Conservation (phyloP, 2,888 invertebrate genomes). For the Cosmopolites sordidus region DNA sequence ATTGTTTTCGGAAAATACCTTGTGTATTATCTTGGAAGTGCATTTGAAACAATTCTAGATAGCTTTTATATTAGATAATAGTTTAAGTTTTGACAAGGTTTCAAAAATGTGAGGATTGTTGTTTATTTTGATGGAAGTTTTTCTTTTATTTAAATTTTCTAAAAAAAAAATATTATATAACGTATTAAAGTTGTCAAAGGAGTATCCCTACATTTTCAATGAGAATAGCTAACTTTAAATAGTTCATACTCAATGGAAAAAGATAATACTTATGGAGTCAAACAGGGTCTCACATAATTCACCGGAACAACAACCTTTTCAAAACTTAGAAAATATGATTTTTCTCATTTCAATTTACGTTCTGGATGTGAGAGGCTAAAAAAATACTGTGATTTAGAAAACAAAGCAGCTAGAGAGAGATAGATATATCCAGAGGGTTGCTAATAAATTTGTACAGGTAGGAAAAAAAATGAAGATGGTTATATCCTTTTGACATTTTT, state of each 20-base stretch:
- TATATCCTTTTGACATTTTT: conserved; percentile 4
- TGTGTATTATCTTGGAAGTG: not conserved
- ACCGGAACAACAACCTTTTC: conserved; percentile 10
- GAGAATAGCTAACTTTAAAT: no score
- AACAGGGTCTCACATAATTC: conserved; percentile 16
- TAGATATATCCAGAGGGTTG: conserved; percentile 16
- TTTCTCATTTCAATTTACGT: conserved; percentile 7
- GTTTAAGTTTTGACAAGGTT: conserved; percentile 1
- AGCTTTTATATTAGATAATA: not conserved
- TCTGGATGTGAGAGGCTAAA: conserved; percentile 18
- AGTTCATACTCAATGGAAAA: no score
- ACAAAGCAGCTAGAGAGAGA: conserved; percentile 23
- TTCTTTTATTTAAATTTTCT: no score
- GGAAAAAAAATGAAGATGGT: conserved; percentile 12
- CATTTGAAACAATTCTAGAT: not conserved
- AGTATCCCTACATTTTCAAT: no score
- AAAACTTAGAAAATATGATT: conserved; percentile 5
- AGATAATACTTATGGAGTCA: conserved; percentile 7
- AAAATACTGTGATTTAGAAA: conserved; percentile 25
- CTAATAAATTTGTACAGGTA: conserved; percentile 23
- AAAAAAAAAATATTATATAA: no score
- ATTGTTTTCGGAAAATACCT: not conserved
- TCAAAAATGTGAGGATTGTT: not conserved
- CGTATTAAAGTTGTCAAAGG: no score
- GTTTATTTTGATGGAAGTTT: no score